Conservation (phyloP, 2,797 vertebrate species). For the Momotus momota region DNA sequence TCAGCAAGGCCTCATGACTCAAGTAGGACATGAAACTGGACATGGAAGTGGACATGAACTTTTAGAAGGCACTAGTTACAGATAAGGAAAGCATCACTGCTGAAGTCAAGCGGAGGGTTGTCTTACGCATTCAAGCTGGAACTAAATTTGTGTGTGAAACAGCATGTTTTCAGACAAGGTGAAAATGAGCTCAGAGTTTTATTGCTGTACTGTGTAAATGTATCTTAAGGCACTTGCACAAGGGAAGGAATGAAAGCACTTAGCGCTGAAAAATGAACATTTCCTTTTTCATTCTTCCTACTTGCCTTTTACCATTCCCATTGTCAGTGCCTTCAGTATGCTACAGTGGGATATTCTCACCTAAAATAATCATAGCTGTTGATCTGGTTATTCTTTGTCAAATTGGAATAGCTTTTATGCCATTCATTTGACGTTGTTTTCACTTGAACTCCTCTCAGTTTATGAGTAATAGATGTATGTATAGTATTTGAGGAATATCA, state of each 20-base stretch:
- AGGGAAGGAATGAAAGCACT: background rate
- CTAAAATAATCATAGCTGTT: background rate
- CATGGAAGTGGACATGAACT: background rate
- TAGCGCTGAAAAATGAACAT: background rate
- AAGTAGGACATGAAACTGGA: background rate
- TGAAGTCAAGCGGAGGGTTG: background rate
- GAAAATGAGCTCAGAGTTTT: background rate
- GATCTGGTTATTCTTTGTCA: background rate
- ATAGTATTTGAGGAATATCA: background rate
- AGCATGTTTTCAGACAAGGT: background rate
- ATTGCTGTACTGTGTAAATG: background rate
- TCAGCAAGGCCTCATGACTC: background rate
- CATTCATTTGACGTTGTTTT: background rate
- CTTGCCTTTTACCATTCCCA: rapidly evolving
- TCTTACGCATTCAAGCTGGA: background rate
- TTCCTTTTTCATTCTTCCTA: background rate
- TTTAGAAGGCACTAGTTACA: background rate
- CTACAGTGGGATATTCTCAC: background rate
- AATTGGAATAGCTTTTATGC: background rate
- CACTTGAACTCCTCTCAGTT: background rate
- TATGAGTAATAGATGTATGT: background rate
- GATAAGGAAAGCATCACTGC: background rate
- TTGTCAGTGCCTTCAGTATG: background rate
- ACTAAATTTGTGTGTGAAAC: background rate
- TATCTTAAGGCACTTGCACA: background rate